phyloP scores from a whole-genome alignment of 2,113 vertebrate species.

The Psephotus haematonotus region DNA sequence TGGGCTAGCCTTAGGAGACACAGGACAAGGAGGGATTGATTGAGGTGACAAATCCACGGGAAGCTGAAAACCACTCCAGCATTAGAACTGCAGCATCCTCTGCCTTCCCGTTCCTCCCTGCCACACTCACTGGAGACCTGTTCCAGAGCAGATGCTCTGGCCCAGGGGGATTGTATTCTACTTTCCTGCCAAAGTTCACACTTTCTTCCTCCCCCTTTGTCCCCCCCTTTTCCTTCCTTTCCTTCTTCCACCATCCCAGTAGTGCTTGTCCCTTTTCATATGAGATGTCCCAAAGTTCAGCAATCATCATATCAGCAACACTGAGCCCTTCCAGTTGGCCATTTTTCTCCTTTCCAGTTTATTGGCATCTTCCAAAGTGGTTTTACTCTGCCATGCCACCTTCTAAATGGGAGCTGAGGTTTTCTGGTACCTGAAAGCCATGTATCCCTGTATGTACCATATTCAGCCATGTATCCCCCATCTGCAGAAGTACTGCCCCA shows the following conservation, averaged over 20 bases:
- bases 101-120: neutral
- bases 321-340: neutral
- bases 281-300: neutral
- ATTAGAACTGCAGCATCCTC: neutral
- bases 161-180: neutral
- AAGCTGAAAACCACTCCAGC: neutral
- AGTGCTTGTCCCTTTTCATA: neutral
- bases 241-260: neutral
- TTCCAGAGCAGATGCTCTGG: neutral
- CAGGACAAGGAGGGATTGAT: neutral
- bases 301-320: neutral
- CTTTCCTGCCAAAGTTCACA: fast-evolving
- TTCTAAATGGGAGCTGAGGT: neutral
- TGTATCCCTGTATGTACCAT: neutral
- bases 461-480: neutral
- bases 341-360: neutral
- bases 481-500: neutral
- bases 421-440: neutral
- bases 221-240: neutral
- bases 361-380: neutral
- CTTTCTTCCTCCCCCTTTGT: neutral
- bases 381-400: neutral
- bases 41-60: neutral
- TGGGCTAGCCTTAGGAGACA: neutral
- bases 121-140: neutral